Percentiles rank a stretch among this genome's conserved stretches.
phyloP scores from a whole-genome alignment of 92 coral and sea anemone genomes.

The Zoanthus sansibaricus region DNA sequence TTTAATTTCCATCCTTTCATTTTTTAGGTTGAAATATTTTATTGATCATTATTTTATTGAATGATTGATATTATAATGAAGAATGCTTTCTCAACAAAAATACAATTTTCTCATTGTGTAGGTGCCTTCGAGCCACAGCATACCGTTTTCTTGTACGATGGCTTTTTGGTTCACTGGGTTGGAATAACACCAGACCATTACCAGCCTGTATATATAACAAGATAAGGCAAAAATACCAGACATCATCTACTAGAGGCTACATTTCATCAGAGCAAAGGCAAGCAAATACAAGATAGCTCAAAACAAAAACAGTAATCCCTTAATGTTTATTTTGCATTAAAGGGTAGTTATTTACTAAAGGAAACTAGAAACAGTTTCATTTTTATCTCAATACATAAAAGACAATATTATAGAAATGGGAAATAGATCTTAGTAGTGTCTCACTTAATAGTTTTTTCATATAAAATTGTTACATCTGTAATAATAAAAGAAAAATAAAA shows the following conservation, averaged over 20 bases:
- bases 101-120: background rate
- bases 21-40: background rate
- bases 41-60: background rate
- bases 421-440: background rate
- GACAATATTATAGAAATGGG: background rate
- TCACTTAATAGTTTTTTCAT: too few relatives aligned
- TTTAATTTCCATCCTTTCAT: background rate
- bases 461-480: background rate
- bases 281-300: slow-evolving; percentile 1
- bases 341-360: background rate
- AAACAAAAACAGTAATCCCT: background rate
- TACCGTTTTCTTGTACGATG: slow-evolving; percentile 8
- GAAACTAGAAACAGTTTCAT: background rate
- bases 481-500: too few relatives aligned
- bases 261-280: slow-evolving; percentile 2
- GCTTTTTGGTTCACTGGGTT: slow-evolving; percentile 6
- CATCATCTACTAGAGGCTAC: background rate
- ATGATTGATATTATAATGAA: background rate
- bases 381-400: background rate
- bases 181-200: slow-evolving; percentile 2
- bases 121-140: slow-evolving; percentile 5
- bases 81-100: background rate
- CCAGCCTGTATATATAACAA: background rate
- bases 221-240: background rate
- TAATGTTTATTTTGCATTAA: background rate